Evolutionary conservation across 1,140 invertebrate genomes (phyloP), one percentile per base, ranked within the genome.

Genomic region (Drosophila malerkotliana): DNA sequence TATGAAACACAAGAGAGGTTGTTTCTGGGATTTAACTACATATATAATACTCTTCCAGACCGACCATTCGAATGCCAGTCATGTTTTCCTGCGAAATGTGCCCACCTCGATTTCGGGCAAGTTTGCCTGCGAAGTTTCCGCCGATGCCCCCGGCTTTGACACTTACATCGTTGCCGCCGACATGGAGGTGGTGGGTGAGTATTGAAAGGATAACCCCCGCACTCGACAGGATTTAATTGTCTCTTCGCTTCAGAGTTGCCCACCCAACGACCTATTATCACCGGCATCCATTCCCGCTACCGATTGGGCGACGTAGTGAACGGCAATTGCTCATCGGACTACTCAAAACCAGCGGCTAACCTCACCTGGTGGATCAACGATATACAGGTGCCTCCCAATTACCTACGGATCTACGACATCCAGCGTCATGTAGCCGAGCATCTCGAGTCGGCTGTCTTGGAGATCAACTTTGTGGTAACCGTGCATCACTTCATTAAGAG

Each of bases 361-460:
- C 93, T 98, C 41, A 96, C 96, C n/a, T 98, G 97, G 95, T 95
- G 94, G 92, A 94, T 97, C 78, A 98, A 98, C 90, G 95, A 94
- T 72, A 93, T 94, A 83, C 93, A 94, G 88, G 91, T 85, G 8
- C 78, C 78, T 1, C 82, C 84, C 26, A 79, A 90, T 47, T 82
- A 87, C 52, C 61, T 92, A 32, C 81, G 81, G 18, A 44, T 47
- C 14, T 90, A 90, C 54, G 90, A 89, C 9, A 76, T 90, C 30
- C 85, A 92, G 59, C 73, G 89, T 3, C 88, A 92, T 51, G 24
- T 89, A 14, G 77, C 73, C 18, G 91, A 90, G 41, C 76, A 90
- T 32, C 57, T 91, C 26, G 91, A 92, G 56, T 90, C 90, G 5
- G 63, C 90, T 0, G 88, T 91, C 9, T 32, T 90, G 52, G 91